Evolutionary conservation across 2,113 vertebrate species (phyloP), one percentile per base, ranked within the genome.

Genomic region (Chloroceryle aenea): DNA sequence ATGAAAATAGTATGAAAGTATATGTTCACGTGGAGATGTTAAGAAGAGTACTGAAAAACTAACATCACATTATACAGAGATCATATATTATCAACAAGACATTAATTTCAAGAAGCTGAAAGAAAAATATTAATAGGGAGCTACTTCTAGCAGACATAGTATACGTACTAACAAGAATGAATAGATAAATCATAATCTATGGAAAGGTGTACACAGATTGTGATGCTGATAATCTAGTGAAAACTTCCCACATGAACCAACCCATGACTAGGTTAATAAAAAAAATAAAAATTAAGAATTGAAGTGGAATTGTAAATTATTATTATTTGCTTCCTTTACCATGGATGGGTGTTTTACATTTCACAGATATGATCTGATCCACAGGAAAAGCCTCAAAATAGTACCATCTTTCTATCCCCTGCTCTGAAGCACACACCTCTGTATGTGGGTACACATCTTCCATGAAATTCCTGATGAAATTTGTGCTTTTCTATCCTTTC

Each of bases 261-360:
- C 4, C 30, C 0, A 0, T 11, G 14, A 62, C 18, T 42, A 19
- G 8, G 5, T 50, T 50, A 50, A 50, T 2, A 0, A 4, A 50
- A 73, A n/a, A 48, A 48, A 48, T 48, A 48, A 50, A 50, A 50
- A 45, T 14, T 34, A 14, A 84, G 66, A 92, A 78, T 17, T 80
- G 18, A 69, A 71, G n/a, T 62, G 20, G 5, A 52, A 64, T 27
- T 77, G 27, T 78, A 8, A 85, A 68, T 58, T 71, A 34, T 18
- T 71, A 34, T 18, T 32, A 43, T 56, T 78, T 82, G 19, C 29
- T 17, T 85, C 3, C 15, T 61, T 77, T 71, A 45, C 7, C 11
- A 47, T 21, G 2, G 2, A 58, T 11, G n/a, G 10, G 2, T 62
- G 59, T 62, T 69, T 89, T 81, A 40, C 3, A 61, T 18, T 53